Conservation (phyloP, 2,113 vertebrate genomes). For the Daphoenositta chrysoptera region DNA sequence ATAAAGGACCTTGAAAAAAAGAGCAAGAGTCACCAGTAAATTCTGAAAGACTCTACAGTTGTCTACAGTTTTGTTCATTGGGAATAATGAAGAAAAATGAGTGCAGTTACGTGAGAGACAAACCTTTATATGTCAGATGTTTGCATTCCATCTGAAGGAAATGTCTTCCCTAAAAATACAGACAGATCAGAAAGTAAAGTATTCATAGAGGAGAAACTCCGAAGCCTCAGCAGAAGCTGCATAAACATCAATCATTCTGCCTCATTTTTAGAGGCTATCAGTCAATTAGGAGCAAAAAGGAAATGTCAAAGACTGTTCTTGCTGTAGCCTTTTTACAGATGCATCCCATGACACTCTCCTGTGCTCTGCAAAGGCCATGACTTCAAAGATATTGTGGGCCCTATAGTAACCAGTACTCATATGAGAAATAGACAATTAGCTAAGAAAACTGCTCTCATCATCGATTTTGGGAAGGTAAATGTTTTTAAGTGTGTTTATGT, state of each 20-base stretch:
- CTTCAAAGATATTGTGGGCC: not conserved
- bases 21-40: not conserved
- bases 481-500: not conserved
- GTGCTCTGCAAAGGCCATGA: not conserved
- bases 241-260: not conserved
- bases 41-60: not conserved
- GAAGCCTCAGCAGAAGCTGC: not conserved
- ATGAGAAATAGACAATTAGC: not conserved
- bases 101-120: not conserved
- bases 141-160: not conserved
- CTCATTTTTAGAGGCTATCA: not conserved
- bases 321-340: not conserved
- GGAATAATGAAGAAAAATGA: not conserved
- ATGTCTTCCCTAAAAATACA: not conserved
- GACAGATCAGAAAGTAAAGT: not conserved
- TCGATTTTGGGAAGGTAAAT: not conserved
- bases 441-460: not conserved
- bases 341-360: not conserved
- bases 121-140: not conserved
- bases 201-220: not conserved
- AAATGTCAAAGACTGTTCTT: not conserved
- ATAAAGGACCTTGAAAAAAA: not conserved
- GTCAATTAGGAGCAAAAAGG: not conserved
- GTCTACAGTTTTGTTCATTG: not conserved
- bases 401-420: not conserved